phyloP scores from a whole-genome alignment of 2,888 invertebrate species.

The Dasypolia templi region DNA sequence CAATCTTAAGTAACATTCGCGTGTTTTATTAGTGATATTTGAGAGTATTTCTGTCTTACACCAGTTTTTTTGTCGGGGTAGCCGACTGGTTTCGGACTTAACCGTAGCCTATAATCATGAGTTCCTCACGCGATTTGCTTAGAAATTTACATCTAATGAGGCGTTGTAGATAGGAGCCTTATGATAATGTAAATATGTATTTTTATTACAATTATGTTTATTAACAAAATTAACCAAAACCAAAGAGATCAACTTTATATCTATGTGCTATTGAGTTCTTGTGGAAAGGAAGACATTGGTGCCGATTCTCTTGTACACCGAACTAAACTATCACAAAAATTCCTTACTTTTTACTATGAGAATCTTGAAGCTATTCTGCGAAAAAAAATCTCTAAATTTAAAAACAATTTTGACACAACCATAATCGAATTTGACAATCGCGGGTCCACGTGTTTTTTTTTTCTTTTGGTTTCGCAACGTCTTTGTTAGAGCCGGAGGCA shows the following conservation, averaged over 20 bases:
- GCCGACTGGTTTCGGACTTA: not conserved
- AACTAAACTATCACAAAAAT: no score
- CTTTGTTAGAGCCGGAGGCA: no score
- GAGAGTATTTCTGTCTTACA: conserved; percentile 14
- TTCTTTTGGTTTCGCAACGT: no score
- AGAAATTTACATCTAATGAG: not conserved
- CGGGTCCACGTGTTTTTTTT: no score
- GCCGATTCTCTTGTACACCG: no score
- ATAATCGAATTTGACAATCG: no score
- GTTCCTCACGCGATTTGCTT: not conserved
- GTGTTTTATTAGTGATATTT: not conserved
- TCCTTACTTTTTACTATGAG: no score
- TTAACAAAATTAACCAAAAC: conserved; percentile 53
- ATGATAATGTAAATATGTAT: not conserved
- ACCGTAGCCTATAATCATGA: not conserved
- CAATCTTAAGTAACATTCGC: not conserved
- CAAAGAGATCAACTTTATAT: conserved; percentile 55
- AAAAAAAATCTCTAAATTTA: no score
- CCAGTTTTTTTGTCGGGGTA: not conserved
- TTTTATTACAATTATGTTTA: not conserved
- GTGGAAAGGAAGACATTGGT: no score
- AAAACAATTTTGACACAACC: no score
- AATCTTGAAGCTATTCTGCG: no score
- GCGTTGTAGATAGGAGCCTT: not conserved
- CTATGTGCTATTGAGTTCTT: conserved; percentile 18